Evolutionary conservation across 2,888 invertebrate genomes (phyloP).

Genomic region (Nemotelus nigrinus): DNA sequence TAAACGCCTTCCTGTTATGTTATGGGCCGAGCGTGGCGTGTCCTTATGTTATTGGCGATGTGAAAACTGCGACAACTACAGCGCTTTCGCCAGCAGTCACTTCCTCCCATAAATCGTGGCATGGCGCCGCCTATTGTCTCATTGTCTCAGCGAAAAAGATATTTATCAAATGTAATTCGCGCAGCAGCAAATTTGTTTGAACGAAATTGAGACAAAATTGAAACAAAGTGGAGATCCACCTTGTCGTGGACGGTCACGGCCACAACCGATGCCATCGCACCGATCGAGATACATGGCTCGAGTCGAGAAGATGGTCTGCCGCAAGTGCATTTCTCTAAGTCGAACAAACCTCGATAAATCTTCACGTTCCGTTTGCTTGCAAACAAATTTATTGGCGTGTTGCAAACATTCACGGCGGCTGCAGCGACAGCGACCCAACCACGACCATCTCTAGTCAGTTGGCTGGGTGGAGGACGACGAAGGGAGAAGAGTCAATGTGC

Average conservation of each 20-base stretch:
- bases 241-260: background rate
- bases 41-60: too few relatives aligned
- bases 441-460: too few relatives aligned
- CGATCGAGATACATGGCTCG: background rate
- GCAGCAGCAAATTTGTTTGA: constrained; percentile 37
- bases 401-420: constrained; percentile 53
- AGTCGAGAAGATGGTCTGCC: background rate
- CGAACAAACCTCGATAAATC: constrained; percentile 54
- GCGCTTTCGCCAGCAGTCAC: too few relatives aligned
- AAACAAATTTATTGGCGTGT: constrained; percentile 55
- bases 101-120: too few relatives aligned
- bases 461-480: too few relatives aligned
- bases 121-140: constrained; percentile 20
- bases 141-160: constrained; percentile 5
- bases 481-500: too few relatives aligned
- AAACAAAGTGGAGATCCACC: constrained; percentile 33
- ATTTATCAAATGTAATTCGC: constrained; percentile 31
- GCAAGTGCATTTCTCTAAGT: constrained; percentile 3
- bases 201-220: constrained; percentile 37
- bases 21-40: too few relatives aligned
- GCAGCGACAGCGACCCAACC: background rate
- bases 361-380: constrained; percentile 55
- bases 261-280: background rate
- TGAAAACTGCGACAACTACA: too few relatives aligned
- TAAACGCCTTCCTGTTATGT: too few relatives aligned